These are phyloP conservation scores for Drosophila micromelanica DNA, from an alignment of 1,140 invertebrate species.

Conservation along the genomic window DNA sequence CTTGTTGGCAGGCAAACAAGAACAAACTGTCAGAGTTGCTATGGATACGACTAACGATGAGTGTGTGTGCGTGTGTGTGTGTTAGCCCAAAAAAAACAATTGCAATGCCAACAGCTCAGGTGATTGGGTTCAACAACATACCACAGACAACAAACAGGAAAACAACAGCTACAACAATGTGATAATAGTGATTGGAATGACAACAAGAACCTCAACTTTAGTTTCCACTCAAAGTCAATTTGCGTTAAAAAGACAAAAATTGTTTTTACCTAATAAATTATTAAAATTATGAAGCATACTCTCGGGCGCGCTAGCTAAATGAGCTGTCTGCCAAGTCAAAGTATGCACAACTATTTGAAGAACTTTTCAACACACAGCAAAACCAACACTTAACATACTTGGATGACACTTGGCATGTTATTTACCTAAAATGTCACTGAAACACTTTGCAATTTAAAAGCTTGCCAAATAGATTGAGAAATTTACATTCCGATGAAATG, in stretches of 20 bases:
- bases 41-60: slow-evolving; percentile 46
- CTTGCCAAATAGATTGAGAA: too few species aligned
- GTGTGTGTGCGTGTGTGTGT: slow-evolving; percentile 41
- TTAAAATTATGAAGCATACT: slow-evolving; percentile 42
- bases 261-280: slow-evolving; percentile 57
- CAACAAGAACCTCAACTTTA: slow-evolving; percentile 26
- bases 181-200: not conserved
- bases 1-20: slow-evolving; percentile 30
- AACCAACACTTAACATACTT: not conserved
- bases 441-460: too few species aligned
- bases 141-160: slow-evolving; percentile 11
- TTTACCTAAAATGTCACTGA: not conserved
- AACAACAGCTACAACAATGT: not conserved
- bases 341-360: slow-evolving; percentile 46
- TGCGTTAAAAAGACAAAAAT: slow-evolving; percentile 25
- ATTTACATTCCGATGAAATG: too few species aligned
- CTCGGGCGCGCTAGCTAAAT: slow-evolving; percentile 10
- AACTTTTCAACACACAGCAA: slow-evolving; percentile 9
- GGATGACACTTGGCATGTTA: slow-evolving; percentile 1
- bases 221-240: slow-evolving; percentile 53
- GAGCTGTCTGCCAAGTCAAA: slow-evolving; percentile 13
- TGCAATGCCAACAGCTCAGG: slow-evolving; percentile 8
- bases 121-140: slow-evolving; percentile 43
- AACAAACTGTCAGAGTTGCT: slow-evolving; percentile 36
- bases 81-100: slow-evolving; percentile 24